phyloP scores from a whole-genome alignment of 2,113 vertebrate species.

The Microcebus griseorufus region DNA sequence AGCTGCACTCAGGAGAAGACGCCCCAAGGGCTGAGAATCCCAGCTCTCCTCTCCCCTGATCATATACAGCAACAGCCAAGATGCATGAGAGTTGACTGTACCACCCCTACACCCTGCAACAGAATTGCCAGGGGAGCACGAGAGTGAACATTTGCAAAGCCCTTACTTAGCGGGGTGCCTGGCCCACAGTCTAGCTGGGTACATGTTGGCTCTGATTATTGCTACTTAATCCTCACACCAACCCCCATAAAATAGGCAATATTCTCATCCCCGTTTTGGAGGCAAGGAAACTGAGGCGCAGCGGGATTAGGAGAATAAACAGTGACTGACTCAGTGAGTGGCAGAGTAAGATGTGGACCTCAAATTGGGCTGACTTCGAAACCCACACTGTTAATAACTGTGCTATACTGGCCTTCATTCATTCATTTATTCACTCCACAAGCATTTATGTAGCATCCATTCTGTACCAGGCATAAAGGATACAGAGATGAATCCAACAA shows the following conservation, averaged over 20 bases:
- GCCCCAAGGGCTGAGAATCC: background rate
- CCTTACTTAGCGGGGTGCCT: background rate
- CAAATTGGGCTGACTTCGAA: background rate
- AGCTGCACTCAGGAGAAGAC: background rate
- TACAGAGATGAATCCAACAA: background rate
- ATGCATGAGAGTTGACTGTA: background rate
- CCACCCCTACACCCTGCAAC: background rate
- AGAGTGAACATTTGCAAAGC: background rate
- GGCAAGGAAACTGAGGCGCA: background rate
- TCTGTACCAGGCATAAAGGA: background rate
- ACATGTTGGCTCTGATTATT: background rate
- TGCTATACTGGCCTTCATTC: background rate
- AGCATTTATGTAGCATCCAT: background rate
- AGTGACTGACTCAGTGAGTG: background rate
- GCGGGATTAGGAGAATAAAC: background rate
- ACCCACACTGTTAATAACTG: background rate
- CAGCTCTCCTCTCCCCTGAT: background rate
- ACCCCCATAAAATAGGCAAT: background rate
- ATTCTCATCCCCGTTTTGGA: background rate
- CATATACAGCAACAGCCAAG: background rate
- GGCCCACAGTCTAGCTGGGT: background rate
- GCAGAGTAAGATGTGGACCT: background rate
- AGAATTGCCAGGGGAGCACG: accelerated
- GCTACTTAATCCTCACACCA: background rate
- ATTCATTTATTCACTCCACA: no score